Evolutionary conservation across 2,888 invertebrate genomes (phyloP).

Genomic region (Phytoseiulus persimilis): DNA sequence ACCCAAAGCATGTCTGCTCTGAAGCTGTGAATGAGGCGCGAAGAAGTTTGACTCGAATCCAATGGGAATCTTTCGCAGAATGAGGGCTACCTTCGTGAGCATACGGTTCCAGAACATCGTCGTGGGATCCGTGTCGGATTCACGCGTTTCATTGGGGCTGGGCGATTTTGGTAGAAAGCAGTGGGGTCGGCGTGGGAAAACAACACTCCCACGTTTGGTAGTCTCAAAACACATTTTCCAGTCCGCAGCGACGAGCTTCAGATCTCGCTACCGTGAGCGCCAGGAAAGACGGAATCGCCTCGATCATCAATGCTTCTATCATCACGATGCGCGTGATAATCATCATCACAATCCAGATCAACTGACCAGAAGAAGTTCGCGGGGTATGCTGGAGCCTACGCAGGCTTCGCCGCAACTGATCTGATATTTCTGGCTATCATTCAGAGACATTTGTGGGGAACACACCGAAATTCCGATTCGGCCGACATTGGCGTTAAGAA

Average conservation of each 20-base stretch:
- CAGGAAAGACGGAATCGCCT: not conserved
- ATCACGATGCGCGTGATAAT: not conserved
- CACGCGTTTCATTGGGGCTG: too few relatives aligned
- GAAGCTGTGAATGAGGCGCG: too few relatives aligned
- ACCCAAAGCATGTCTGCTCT: too few relatives aligned
- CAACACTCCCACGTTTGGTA: not conserved
- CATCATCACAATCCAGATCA: not conserved
- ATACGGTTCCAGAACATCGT: too few relatives aligned
- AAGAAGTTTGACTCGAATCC: too few relatives aligned
- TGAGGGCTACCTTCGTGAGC: too few relatives aligned
- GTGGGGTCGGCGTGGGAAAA: too few relatives aligned
- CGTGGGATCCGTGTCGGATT: too few relatives aligned
- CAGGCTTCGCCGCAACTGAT: not conserved
- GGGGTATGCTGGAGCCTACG: not conserved
- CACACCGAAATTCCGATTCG: too few relatives aligned
- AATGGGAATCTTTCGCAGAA: too few relatives aligned
- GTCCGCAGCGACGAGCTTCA: not conserved
- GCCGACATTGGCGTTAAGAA: not conserved
- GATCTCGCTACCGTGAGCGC: not conserved
- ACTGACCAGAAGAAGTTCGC: not conserved
- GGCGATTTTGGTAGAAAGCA: too few relatives aligned
- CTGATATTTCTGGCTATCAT: not conserved
- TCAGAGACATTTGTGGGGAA: not conserved
- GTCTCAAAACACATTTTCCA: not conserved
- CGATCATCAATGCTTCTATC: not conserved